Evolutionary conservation across 92 coral and sea anemone genomes (phyloP), one percentile per base, ranked within the genome.

Genomic region (Meandrina meandrites): DNA sequence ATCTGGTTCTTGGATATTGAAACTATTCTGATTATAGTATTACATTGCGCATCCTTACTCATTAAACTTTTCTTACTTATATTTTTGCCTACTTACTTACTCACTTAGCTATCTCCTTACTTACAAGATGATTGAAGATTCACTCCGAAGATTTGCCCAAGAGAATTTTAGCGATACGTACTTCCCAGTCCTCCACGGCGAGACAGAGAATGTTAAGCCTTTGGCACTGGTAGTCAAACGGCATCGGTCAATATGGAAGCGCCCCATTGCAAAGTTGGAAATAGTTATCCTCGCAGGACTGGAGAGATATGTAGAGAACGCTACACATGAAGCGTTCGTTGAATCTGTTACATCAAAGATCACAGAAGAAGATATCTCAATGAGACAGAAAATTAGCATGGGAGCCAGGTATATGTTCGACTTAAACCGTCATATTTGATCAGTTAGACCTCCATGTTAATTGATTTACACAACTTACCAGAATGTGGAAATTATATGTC

Each of bases 131-230:
- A 56, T 79, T 21, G 70, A 19, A 79, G 15, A 11, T 0, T 34
- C 45, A 19, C n/a, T 79, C 9, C n/a, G 70, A 79, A 54, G 17
- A 17, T 79, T 53, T 79, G 82, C 82, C 19, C n/a, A 53, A 31
- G 28, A 53, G 47, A 79, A 56, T 79, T 56, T 79, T 57, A 35
- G 69, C 6, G 16, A 45, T 24, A 35, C 14, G 3, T 79, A 79
- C 36, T 56, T 53, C 51, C 82, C 82, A 2, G 45, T 57, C 13
- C 24, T 31, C 50, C 82, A 79, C 16, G 82, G 70, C 40, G 45
- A 30, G 19, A 53, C 42, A 15, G 14, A 34, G 1, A 34, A 18
- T 15, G 16, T 54, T 54, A 21, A 56, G 16, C 48, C 68, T 1
- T 35, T 79, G 35, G 62, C 81, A 54, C 62, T 78, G 35, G 35